Percentiles rank a stretch among this genome's conserved stretches.
These are phyloP conservation scores for Camponotus pennsylvanicus DNA, from an alignment of 1,140 invertebrate genomes.

Conservation along the genomic window DNA sequence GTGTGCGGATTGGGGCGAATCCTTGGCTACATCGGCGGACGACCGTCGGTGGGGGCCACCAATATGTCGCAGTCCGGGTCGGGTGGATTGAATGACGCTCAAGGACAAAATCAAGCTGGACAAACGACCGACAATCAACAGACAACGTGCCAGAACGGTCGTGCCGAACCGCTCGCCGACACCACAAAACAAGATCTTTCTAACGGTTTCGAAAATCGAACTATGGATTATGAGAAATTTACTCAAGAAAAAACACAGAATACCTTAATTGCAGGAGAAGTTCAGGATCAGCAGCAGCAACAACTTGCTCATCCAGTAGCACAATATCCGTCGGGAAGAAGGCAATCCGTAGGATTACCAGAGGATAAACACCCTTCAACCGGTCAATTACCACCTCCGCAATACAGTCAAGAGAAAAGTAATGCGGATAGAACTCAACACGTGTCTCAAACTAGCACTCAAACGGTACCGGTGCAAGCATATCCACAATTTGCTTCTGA, in stretches of 20 bases:
- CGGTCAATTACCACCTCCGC: slow-evolving; percentile 78
- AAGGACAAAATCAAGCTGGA: slow-evolving; percentile 71
- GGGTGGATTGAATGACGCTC: slow-evolving; percentile 74
- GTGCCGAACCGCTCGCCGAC: slow-evolving; percentile 69
- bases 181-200: slow-evolving; percentile 79
- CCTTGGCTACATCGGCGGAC: slow-evolving; percentile 85
- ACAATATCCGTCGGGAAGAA: slow-evolving; percentile 71
- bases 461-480: slow-evolving; percentile 82
- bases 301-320: slow-evolving; percentile 56
- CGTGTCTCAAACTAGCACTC: slow-evolving; percentile 80
- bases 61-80: slow-evolving; percentile 83
- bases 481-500: slow-evolving; percentile 81
- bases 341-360: slow-evolving; percentile 75
- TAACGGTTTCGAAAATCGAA: slow-evolving; percentile 83
- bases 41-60: slow-evolving; percentile 84
- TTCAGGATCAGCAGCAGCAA: slow-evolving; percentile 57
- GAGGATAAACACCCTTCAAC: slow-evolving; percentile 80
- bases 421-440: slow-evolving; percentile 78
- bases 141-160: slow-evolving; percentile 79
- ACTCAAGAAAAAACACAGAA: slow-evolving; percentile 67
- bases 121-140: slow-evolving; percentile 74
- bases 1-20: slow-evolving; percentile 85
- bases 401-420: slow-evolving; percentile 79
- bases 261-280: slow-evolving; percentile 30
- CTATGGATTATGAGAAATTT: slow-evolving; percentile 77